Evolutionary conservation across 2,113 vertebrate genomes (phyloP).

Genomic region (Dipodomys ordii): DNA sequence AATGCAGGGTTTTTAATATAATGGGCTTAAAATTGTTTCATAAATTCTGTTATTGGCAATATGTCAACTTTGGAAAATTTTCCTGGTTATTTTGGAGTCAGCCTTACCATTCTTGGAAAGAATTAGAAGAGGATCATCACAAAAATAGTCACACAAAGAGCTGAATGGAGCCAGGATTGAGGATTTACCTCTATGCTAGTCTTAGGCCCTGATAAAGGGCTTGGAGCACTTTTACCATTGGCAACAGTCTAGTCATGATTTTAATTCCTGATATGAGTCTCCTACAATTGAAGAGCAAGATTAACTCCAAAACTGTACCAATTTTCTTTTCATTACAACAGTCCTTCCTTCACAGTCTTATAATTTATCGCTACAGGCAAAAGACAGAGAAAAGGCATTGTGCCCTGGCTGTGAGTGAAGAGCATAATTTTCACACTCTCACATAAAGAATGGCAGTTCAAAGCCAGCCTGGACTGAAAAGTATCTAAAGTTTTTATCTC

Average conservation of each 20-base stretch:
- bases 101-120: slow-evolving; percentile 74
- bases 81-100: slow-evolving; percentile 69
- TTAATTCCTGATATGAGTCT: not conserved
- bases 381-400: not conserved
- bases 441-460: not conserved
- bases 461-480: no score
- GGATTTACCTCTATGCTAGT: slow-evolving; percentile 10
- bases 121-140: slow-evolving; percentile 58
- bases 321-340: slow-evolving; percentile 11
- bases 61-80: slow-evolving; percentile 60
- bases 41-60: slow-evolving; percentile 61
- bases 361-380: not conserved
- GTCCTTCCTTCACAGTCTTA: not conserved
- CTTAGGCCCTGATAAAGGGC: not conserved
- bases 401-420: not conserved
- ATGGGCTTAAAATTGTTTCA: slow-evolving; percentile 46
- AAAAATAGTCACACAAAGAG: slow-evolving; percentile 64
- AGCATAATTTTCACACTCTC: not conserved
- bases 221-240: not conserved
- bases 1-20: slow-evolving; percentile 4
- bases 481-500: no score
- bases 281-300: not conserved
- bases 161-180: not conserved
- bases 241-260: not conserved
- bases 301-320: not conserved